These are phyloP conservation scores for Boulengeromyrus knoepffleri DNA, from an alignment of 2,113 vertebrate genomes.

Conservation along the genomic window DNA sequence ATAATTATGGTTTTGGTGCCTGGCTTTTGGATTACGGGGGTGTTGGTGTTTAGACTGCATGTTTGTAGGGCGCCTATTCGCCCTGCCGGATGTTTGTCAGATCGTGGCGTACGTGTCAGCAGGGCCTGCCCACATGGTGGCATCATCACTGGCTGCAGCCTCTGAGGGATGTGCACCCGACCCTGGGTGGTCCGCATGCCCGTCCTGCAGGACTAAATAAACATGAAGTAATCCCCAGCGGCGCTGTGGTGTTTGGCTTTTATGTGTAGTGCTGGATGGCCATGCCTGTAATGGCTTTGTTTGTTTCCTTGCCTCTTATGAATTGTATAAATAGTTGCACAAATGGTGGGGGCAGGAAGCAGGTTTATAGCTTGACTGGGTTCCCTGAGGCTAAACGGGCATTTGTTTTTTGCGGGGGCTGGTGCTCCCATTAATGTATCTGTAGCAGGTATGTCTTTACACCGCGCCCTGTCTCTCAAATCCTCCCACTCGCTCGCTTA, in stretches of 20 bases:
- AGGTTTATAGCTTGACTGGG: not conserved
- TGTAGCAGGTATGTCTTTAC: not conserved
- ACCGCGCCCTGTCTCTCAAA: not conserved
- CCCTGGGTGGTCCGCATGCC: not conserved
- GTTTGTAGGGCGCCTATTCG: not conserved
- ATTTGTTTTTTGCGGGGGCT: not conserved
- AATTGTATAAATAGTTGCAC: not conserved
- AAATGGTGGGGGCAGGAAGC: not conserved
- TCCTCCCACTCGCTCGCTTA: not conserved
- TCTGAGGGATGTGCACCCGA: not conserved
- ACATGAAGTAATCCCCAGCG: not conserved
- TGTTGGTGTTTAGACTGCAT: constrained; percentile 9
- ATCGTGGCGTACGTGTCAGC: not conserved
- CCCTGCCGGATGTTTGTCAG: constrained; percentile 8
- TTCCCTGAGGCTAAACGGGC: not conserved
- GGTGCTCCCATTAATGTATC: not conserved
- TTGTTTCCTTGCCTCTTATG: not conserved
- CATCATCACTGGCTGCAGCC: not conserved
- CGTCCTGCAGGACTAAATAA: not conserved
- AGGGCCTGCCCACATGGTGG: not conserved
- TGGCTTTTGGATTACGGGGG: not conserved
- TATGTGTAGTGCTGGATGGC: not conserved
- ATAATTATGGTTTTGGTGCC: constrained; percentile 6
- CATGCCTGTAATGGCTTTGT: not conserved
- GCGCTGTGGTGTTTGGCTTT: not conserved